Evolutionary conservation across 2,888 invertebrate genomes (phyloP).

Genomic region (Drosophila buzzatii): DNA sequence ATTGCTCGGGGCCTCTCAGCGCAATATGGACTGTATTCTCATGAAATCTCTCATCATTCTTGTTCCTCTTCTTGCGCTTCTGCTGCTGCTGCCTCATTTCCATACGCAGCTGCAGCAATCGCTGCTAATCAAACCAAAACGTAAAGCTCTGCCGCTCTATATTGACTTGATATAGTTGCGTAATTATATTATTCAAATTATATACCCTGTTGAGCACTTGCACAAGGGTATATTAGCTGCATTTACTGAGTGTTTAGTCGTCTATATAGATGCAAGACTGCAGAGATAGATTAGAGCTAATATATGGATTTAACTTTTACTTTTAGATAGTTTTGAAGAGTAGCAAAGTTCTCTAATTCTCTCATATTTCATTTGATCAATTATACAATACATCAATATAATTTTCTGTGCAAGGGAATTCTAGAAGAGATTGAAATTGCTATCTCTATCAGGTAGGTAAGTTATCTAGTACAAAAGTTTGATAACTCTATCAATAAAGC

Average conservation of each 20-base stretch:
- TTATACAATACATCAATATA: no score
- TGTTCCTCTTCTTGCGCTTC: slow-evolving; percentile 5
- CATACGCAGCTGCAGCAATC: slow-evolving; percentile 5
- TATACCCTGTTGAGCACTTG: not conserved
- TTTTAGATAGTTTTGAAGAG: no score
- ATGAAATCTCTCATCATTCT: slow-evolving; percentile 34
- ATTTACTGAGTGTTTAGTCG: not conserved
- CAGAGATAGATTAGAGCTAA: no score
- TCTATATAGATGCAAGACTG: not conserved
- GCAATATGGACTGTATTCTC: slow-evolving; percentile 62
- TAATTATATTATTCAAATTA: not conserved
- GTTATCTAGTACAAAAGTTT: no score
- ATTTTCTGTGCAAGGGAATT: no score
- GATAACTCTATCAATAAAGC: no score
- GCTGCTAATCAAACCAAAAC: not conserved
- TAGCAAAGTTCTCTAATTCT: no score
- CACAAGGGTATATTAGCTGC: not conserved
- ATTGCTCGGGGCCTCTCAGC: slow-evolving; percentile 30
- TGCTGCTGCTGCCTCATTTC: slow-evolving; percentile 26
- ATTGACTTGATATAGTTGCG: not conserved
- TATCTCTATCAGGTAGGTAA: no score
- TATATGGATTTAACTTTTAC: no score
- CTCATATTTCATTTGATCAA: no score
- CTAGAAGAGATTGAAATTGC: no score
- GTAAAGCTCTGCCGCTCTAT: not conserved